Evolutionary conservation across 2,888 invertebrate species (phyloP).

Genomic region (Spatulosminthurus flaviceps): DNA sequence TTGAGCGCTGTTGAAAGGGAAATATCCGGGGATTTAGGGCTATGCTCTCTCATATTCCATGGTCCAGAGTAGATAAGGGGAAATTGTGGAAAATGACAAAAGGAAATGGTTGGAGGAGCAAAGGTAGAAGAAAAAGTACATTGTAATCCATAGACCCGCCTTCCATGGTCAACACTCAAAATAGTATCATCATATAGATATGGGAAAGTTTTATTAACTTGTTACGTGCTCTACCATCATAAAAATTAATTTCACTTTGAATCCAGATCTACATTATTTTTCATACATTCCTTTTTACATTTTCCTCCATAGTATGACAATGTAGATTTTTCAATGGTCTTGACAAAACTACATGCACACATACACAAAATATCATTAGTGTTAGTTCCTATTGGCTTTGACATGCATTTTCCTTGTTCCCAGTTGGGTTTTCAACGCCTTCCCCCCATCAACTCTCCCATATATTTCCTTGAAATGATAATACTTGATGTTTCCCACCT

Average conservation of each 20-base stretch:
- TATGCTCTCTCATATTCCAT: not conserved
- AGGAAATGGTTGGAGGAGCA: not conserved
- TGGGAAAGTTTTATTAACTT: not conserved
- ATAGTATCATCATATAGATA: too few relatives aligned
- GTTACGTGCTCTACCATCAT: not conserved
- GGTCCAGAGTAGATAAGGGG: not conserved
- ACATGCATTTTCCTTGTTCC: not conserved
- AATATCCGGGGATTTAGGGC: slow-evolving; percentile 12
- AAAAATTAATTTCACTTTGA: slow-evolving; percentile 18
- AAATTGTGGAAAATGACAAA: slow-evolving; percentile 14
- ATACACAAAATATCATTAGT: too few relatives aligned
- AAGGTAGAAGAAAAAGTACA: not conserved
- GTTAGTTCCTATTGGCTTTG: not conserved
- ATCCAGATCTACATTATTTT: not conserved
- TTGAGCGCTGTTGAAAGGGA: not conserved
- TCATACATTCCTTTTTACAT: not conserved
- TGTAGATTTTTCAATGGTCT: too few relatives aligned
- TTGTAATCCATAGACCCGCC: too few relatives aligned
- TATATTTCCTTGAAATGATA: not conserved
- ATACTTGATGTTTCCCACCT: not conserved
- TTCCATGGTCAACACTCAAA: too few relatives aligned
- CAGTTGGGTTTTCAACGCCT: slow-evolving; percentile 4
- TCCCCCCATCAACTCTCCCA: not conserved
- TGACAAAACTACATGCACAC: too few relatives aligned
- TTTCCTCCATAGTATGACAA: too few relatives aligned